A percentile compares a stretch with the other conserved stretches of the same genome.
Evolutionary conservation across 2,797 vertebrate species (phyloP).

Genomic region (Argya squamiceps): DNA sequence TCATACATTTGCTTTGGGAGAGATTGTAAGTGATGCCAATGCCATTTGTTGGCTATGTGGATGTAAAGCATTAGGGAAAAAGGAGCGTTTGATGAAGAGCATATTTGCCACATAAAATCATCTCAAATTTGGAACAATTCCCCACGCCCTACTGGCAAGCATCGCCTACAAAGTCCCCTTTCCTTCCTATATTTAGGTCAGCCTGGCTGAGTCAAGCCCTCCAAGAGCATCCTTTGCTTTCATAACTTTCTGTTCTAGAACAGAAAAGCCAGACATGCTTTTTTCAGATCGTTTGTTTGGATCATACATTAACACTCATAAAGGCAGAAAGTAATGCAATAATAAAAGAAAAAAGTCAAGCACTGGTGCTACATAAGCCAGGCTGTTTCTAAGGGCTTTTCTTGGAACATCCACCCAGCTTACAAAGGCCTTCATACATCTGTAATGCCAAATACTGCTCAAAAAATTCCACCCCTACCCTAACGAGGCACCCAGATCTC

Average conservation of each 20-base stretch:
- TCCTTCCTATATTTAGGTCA: not conserved
- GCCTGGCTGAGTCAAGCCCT: not conserved
- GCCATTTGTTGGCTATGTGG: not conserved
- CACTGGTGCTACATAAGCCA: not conserved
- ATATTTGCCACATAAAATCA: not conserved
- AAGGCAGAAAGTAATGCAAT: not conserved
- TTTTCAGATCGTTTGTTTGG: not conserved
- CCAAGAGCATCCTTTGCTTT: not conserved
- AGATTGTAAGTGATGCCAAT: not conserved
- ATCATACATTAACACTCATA: not conserved
- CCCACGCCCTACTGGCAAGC: not conserved
- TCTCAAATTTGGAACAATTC: not conserved
- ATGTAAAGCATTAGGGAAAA: not conserved
- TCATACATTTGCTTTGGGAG: not conserved
- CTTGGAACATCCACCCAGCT: not conserved
- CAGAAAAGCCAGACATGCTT: not conserved
- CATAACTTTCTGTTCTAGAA: not conserved
- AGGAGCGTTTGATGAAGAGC: not conserved
- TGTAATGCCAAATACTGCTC: not conserved
- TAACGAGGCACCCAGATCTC: accelerated
- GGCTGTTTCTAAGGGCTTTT: not conserved
- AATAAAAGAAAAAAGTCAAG: not conserved
- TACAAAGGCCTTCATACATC: not conserved
- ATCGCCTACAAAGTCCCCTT: not conserved
- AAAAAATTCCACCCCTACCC: not conserved